A percentile compares a stretch with the other conserved stretches of the same genome.
phyloP scores from a whole-genome alignment of 2,113 vertebrate genomes.

The Athene cunicularia region DNA sequence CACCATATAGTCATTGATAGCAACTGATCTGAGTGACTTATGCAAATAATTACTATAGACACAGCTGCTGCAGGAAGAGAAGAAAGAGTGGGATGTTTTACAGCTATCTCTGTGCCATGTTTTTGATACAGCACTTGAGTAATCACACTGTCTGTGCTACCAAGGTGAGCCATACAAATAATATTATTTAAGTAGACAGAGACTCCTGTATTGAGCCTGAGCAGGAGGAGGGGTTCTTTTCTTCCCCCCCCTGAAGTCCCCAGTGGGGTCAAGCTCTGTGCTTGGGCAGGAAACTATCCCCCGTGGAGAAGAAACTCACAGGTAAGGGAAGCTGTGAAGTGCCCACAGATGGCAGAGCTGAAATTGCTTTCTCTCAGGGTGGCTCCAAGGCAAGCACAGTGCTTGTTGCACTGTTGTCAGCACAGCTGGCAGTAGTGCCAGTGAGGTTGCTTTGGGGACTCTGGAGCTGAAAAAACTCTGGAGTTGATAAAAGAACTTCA shows the following conservation, averaged over 20 bases:
- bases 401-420: background rate
- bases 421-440: background rate
- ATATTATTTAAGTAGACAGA: background rate
- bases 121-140: background rate
- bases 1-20: background rate
- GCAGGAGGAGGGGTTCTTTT: background rate
- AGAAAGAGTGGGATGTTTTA: background rate
- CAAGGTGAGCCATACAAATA: background rate
- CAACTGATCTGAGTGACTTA: background rate
- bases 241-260: background rate
- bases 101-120: fast-evolving
- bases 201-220: background rate
- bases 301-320: fast-evolving
- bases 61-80: background rate
- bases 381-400: background rate
- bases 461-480: background rate
- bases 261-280: background rate
- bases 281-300: background rate
- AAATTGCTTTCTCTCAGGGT: background rate
- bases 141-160: background rate
- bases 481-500: background rate
- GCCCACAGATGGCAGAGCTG: background rate
- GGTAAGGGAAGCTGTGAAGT: background rate
- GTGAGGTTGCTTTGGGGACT: background rate
- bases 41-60: background rate